Evolutionary conservation across 2,888 invertebrate genomes (phyloP).

Genomic region (Torymus aiolomorphi): DNA sequence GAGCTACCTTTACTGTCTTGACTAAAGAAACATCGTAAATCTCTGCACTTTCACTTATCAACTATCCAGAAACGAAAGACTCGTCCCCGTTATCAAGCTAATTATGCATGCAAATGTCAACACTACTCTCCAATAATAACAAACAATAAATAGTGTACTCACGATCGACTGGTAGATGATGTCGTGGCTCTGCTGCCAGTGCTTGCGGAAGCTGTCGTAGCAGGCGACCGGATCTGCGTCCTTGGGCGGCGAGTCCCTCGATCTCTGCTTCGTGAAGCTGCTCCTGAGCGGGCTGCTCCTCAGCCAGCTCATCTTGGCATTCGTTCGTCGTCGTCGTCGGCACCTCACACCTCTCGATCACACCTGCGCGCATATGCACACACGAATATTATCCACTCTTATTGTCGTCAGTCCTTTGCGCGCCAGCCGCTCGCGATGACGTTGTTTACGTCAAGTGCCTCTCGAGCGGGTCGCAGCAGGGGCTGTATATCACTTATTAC

Average conservation of each 20-base stretch:
- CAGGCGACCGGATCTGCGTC: conserved; percentile 92
- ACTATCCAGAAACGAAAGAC: too few species aligned
- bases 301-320: conserved; percentile 82
- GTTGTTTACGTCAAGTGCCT: conserved; percentile 47
- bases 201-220: conserved; percentile 94
- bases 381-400: neutral
- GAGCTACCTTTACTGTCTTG: too few species aligned
- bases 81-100: too few species aligned
- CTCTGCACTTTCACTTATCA: too few species aligned
- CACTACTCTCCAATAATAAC: too few species aligned
- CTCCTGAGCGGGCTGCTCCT: conserved; percentile 80
- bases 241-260: conserved; percentile 81
- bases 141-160: conserved; percentile 55
- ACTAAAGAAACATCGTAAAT: too few species aligned
- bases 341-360: neutral
- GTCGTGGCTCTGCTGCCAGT: conserved; percentile 94
- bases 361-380: too few species aligned
- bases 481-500: too few species aligned
- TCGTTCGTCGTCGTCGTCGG: neutral
- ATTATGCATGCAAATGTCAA: too few species aligned
- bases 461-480: neutral
- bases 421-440: conserved; percentile 33
- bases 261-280: conserved; percentile 79
- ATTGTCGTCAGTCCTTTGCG: neutral
- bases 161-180: conserved; percentile 87